Percentiles rank a stretch among this genome's conserved stretches.
Conservation (phyloP, 1,140 invertebrate genomes). For the Phymorhynchus buccinoides region DNA sequence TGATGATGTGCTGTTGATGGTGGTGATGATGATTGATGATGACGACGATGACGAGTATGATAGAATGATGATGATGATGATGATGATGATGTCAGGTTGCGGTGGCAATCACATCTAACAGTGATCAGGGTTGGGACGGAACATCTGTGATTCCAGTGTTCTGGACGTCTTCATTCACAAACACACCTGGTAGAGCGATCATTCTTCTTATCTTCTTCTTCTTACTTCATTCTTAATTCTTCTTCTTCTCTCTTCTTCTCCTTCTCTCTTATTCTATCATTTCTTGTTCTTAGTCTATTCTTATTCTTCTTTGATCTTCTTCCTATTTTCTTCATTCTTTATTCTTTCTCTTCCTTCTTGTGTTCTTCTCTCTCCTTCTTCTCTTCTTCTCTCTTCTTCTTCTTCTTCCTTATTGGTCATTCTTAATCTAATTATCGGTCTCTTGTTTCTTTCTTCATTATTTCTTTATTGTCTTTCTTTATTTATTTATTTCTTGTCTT, state of each 20-base stretch:
- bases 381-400: too few species aligned
- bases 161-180: conserved; percentile 55
- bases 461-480: too few species aligned
- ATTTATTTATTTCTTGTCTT: too few species aligned
- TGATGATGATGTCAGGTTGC: conserved; percentile 48
- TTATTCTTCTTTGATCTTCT: too few species aligned
- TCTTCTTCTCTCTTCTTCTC: not conserved
- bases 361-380: too few species aligned
- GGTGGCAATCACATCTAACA: conserved; percentile 53
- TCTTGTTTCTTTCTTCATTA: too few species aligned
- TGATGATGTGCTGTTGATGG: not conserved
- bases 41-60: not conserved
- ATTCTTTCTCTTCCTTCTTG: too few species aligned
- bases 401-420: too few species aligned
- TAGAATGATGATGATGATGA: conserved; percentile 26
- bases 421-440: too few species aligned
- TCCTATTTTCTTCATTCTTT: too few species aligned
- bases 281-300: too few species aligned
- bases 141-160: conserved; percentile 47
- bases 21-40: conserved; percentile 18
- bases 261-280: too few species aligned
- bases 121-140: conserved; percentile 60
- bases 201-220: not conserved
- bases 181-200: conserved; percentile 51
- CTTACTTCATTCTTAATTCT: not conserved